Evolutionary conservation across 2,113 vertebrate species (phyloP), one percentile per base, ranked within the genome.

Genomic region (Megaceryle maxima): DNA sequence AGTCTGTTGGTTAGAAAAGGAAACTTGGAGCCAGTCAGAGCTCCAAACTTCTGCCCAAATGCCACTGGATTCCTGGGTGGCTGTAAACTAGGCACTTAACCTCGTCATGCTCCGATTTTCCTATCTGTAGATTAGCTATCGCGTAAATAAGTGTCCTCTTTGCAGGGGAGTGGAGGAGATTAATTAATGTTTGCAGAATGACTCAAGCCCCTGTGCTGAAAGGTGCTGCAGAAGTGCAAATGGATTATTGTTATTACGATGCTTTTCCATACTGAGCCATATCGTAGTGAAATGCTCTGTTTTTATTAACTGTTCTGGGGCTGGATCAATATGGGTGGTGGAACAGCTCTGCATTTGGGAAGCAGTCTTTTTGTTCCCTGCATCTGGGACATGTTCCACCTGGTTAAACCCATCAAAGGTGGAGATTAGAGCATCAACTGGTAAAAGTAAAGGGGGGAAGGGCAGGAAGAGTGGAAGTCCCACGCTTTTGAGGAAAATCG

Each of bases 401-500:
- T 68, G 26, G 41, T 60, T 56, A 44, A 76, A 88, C 29, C 18
- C 35, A 35, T 29, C 74, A 78, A 33, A 94, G 77, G 75, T 84
- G 78, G 59, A 74, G 77, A 79, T 60, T 78, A 89, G 84, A 92
- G 50, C 83, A 80, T 44, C 73, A 89, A 31, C 46, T 79, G 51
- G 91, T 95, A 96, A 92, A 93, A 96, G 77, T 21, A 73, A 70
- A 29, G 55, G 51, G 76, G 83, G 90, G 93, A 86, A 97, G 95
- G 95, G 97, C 56, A 90, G 84, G 60, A 86, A 78, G 75, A 87
- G 89, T 95, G 69, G 76, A 95, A 98, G 97, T 97, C 97, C 97
- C 88, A 74, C 87, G 93, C 95, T 94, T 98, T 98, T 97, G 97
- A 98, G 97, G 97, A 97, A 98, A 98, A 98, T 97, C 94, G 59